These are phyloP conservation scores for Phalacrocorax brasilianus DNA, from an alignment of 2,113 vertebrate genomes.

Conservation along the genomic window DNA sequence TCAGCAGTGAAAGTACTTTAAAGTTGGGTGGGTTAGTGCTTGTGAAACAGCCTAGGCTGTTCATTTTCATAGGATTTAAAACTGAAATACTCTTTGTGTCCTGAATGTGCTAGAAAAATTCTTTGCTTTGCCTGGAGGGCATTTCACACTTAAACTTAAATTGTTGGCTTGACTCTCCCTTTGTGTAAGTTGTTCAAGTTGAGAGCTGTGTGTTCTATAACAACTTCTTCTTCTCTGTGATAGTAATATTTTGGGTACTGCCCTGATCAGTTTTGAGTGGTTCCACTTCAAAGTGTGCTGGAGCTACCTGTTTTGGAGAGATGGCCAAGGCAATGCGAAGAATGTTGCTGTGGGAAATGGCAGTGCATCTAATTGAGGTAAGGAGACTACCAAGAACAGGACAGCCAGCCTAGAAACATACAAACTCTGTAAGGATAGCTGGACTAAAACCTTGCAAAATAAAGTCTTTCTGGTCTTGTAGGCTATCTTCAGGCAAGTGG, in stretches of 20 bases:
- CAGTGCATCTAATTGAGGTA: neutral
- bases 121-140: neutral
- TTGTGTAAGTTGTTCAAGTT: neutral
- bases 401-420: neutral
- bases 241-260: neutral
- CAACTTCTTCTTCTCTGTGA: neutral
- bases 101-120: neutral
- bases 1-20: neutral
- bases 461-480: neutral
- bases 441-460: neutral
- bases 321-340: neutral
- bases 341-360: neutral
- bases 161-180: neutral
- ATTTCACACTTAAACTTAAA: neutral
- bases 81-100: neutral
- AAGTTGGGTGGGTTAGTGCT: neutral
- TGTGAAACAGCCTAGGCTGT: neutral
- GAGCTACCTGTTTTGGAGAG: neutral
- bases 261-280: neutral
- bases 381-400: neutral
- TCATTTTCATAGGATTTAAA: neutral
- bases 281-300: neutral
- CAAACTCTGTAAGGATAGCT: neutral
- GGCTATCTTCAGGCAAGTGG: neutral
- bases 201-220: neutral